These are phyloP conservation scores for Anthopleura sola DNA, from an alignment of 64 coral and sea anemone genomes.

Conservation along the genomic window DNA sequence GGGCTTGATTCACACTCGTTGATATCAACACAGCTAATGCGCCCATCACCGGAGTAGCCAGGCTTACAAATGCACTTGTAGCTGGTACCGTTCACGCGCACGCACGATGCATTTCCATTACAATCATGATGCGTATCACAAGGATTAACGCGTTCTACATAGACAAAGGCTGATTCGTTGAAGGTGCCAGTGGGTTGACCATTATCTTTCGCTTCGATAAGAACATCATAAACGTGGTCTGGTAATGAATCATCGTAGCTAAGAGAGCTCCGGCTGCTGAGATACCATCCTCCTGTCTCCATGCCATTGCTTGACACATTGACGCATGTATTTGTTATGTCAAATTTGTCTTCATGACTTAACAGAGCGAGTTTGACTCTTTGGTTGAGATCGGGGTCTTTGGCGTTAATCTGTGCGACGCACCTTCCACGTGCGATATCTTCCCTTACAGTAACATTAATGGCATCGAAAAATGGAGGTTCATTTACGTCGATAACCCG, in stretches of 20 bases:
- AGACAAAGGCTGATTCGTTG: slow-evolving; percentile 36
- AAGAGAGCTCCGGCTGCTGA: slow-evolving; percentile 34
- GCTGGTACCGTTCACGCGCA: slow-evolving; percentile 41
- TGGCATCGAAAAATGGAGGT: slow-evolving; percentile 33
- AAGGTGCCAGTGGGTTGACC: slow-evolving; percentile 36
- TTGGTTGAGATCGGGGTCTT: slow-evolving; percentile 60
- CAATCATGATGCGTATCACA: slow-evolving; percentile 41
- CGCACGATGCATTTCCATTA: slow-evolving; percentile 52
- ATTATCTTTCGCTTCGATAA: slow-evolving; percentile 51
- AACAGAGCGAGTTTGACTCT: slow-evolving; percentile 43
- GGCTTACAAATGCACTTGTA: slow-evolving; percentile 49
- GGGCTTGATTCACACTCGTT: slow-evolving; percentile 58
- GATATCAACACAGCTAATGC: slow-evolving; percentile 46
- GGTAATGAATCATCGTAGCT: slow-evolving; percentile 36
- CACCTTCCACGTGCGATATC: slow-evolving; percentile 58
- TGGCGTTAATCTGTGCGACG: slow-evolving; percentile 46
- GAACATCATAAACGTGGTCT: slow-evolving; percentile 38
- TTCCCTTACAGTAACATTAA: slow-evolving; percentile 47
- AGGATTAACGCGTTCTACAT: slow-evolving; percentile 60
- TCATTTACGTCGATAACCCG: slow-evolving; percentile 52
- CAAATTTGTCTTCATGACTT: slow-evolving; percentile 40
- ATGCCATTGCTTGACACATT: slow-evolving; percentile 20
- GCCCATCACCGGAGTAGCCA: slow-evolving; percentile 49
- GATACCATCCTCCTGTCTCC: slow-evolving; percentile 6
- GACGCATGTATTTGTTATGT: slow-evolving; percentile 12